phyloP scores from a whole-genome alignment of 2,888 invertebrate species.

The Rotaria socialis region DNA sequence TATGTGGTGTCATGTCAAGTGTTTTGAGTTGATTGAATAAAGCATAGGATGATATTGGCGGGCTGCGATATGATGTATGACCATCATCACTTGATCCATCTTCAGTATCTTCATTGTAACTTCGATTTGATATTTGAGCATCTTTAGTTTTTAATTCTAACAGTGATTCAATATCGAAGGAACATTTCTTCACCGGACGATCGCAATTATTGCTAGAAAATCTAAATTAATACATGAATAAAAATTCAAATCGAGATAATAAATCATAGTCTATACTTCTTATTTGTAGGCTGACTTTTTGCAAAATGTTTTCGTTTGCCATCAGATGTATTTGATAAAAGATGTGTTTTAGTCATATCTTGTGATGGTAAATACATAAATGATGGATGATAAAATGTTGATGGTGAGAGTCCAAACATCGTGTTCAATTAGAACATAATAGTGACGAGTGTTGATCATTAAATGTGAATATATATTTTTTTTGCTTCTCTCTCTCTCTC shows the following conservation, averaged over 20 bases:
- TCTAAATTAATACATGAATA: neutral
- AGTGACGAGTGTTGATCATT: conserved; percentile 29
- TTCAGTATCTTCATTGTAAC: neutral
- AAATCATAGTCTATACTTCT: neutral
- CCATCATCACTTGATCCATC: conserved; percentile 16
- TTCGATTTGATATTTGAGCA: neutral
- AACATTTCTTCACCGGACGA: conserved; percentile 20
- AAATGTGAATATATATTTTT: conserved; percentile 7
- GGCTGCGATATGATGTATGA: conserved; percentile 26
- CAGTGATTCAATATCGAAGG: conserved; percentile 29
- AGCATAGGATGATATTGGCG: conserved; percentile 27
- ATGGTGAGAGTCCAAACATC: neutral
- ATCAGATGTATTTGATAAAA: neutral
- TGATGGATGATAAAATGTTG: conserved; percentile 15
- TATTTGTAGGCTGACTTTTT: neutral
- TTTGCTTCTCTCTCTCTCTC: neutral
- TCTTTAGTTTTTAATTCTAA: conserved; percentile 3
- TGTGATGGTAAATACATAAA: neutral
- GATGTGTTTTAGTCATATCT: neutral
- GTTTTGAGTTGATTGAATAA: conserved; percentile 18
- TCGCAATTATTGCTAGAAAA: neutral
- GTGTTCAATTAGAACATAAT: conserved; percentile 26
- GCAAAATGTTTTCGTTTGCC: neutral
- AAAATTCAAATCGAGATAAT: too few relatives aligned
- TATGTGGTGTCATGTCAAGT: neutral